Base-by-base conservation (phyloP, 2,113 vertebrate genomes). In the Planiliza haematocheilus region DNA sequence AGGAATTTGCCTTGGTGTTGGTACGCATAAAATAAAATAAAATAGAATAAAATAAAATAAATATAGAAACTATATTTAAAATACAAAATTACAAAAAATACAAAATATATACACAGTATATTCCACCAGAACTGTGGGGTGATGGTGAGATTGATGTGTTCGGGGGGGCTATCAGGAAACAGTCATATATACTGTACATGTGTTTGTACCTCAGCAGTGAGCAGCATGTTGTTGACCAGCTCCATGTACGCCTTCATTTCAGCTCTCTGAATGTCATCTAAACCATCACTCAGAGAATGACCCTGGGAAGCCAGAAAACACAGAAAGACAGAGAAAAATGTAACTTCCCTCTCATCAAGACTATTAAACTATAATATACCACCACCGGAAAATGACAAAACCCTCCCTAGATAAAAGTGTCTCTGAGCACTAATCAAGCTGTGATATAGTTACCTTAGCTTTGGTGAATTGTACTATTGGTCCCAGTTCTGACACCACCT, bases 171-270 rank as follows among this genome's bases (percentile, higher is more conserved):
- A n/a, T n/a, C n/a, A n/a, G n/a, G n/a, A n/a, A 30, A 30, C 24
- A 30, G 24, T 30, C 24, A 5, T 30, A 30, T 3, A 30, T 30
- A 30, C 72, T n/a, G 4, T 45, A 24, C 36, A 45, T 45, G 18
- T 76, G 36, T 80, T 70, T 48, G n/a, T 94, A 97, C 97, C 96
- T 98, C 97, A 66, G 96, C 97, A 87, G 97, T 98, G 65, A 98
- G 92, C 60, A 98, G 93, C 96, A 97, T 97, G 88, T 98, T 97
- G 93, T 98, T 98, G 87, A 94, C 93, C 73, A 94, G 81, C 86
- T 94, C 93, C 93, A 99, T 98, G 91, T 98, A 99, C 12, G 97
- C 98, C 92, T 99, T 99, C 97, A 99, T 98, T 91, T 99, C 96
- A 70, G 97, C 97, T 89, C 97, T 96, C 81, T 99, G 97, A 77